A percentile compares a stretch with the other conserved stretches of the same genome.
Conservation (phyloP, 2,888 invertebrate genomes). For the Congeria kusceri region DNA sequence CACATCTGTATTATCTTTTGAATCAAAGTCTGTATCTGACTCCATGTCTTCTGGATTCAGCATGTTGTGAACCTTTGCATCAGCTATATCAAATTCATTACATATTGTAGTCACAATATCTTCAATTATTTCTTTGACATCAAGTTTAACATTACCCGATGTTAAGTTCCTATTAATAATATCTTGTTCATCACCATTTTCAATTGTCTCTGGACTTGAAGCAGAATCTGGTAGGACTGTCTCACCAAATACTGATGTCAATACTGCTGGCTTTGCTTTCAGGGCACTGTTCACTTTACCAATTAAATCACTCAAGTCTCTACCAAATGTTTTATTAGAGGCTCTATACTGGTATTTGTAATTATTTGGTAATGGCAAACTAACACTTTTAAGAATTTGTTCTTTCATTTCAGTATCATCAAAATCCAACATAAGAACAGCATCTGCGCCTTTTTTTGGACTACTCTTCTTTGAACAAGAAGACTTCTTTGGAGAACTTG, state of each 20-base stretch:
- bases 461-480: neutral
- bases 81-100: no score
- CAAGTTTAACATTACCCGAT: no score
- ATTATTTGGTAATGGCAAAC: slow-evolving; percentile 27
- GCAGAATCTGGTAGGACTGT: slow-evolving; percentile 34
- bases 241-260: slow-evolving; percentile 47
- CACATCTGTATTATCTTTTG: no score
- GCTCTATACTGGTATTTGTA: slow-evolving; percentile 47
- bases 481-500: neutral
- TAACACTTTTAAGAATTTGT: slow-evolving; percentile 20
- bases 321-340: neutral
- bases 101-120: no score
- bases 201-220: slow-evolving; percentile 11
- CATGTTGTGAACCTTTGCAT: no score
- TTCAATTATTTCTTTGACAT: no score
- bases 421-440: slow-evolving; percentile 29
- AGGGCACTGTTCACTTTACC: slow-evolving; percentile 52
- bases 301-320: slow-evolving; percentile 40
- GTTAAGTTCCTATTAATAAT: no score
- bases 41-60: no score
- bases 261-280: slow-evolving; percentile 36
- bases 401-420: slow-evolving; percentile 23
- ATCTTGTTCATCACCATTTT: slow-evolving; percentile 22
- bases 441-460: neutral
- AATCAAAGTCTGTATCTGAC: no score